Conservation (phyloP, 2,113 vertebrate genomes). For the Coracopsis vasa region DNA sequence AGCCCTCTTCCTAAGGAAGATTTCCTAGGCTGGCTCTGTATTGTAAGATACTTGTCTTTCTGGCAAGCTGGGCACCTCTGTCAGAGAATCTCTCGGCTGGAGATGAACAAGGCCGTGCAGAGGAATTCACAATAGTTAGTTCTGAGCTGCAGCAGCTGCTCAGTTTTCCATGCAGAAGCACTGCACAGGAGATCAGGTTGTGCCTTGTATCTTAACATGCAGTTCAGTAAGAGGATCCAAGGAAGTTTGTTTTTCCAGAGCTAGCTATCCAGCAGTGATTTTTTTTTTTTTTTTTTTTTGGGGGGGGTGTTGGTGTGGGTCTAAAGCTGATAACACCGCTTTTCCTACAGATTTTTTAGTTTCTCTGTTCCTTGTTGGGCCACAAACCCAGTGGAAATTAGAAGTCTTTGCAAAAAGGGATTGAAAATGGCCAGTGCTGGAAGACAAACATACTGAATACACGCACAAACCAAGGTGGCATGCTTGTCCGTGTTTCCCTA, state of each 20-base stretch:
- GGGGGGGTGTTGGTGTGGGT: rapidly evolving
- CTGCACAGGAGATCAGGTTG: background rate
- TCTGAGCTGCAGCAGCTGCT: background rate
- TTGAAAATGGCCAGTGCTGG: background rate
- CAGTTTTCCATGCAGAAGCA: background rate
- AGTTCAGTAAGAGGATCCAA: background rate
- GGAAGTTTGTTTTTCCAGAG: background rate
- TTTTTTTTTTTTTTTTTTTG: background rate
- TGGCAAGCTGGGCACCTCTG: background rate
- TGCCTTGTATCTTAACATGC: background rate
- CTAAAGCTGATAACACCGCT: background rate
- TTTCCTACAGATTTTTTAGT: background rate
- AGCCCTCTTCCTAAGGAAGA: background rate
- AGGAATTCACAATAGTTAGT: background rate
- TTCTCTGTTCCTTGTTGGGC: background rate
- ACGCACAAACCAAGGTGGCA: background rate
- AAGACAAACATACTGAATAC: background rate
- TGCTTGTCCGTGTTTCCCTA: background rate
- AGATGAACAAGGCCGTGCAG: background rate
- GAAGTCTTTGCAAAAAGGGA: background rate
- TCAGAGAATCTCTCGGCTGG: background rate
- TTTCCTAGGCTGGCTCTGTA: background rate
- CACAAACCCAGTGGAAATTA: background rate
- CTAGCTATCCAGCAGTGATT: background rate
- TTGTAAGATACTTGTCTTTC: background rate